These are phyloP conservation scores for Diadumene lineata DNA, from an alignment of 92 coral and sea anemone genomes.

Conservation along the genomic window DNA sequence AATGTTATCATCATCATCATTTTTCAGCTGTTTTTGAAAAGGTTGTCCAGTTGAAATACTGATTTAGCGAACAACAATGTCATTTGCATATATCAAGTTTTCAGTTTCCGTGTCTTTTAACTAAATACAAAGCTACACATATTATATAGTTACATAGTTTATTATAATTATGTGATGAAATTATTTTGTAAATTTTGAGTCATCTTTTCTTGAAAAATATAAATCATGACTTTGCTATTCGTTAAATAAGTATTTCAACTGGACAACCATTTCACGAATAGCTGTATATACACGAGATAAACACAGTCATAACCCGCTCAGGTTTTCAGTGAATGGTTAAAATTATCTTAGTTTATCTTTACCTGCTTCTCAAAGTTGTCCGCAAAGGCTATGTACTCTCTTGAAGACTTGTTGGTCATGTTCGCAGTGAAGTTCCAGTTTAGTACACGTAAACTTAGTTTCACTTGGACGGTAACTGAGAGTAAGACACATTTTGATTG, in stretches of 20 bases:
- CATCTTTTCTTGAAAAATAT: too few species aligned
- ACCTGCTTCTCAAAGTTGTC: conserved; percentile 50
- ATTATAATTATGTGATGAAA: too few species aligned
- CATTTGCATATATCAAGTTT: too few species aligned
- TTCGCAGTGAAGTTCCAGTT: conserved; percentile 47
- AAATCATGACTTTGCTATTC: too few species aligned
- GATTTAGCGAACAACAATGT: too few species aligned
- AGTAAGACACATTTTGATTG: neutral
- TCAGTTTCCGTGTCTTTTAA: too few species aligned
- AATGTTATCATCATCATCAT: too few species aligned
- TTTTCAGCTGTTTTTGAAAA: neutral
- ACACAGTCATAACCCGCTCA: neutral
- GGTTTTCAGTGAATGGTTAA: neutral
- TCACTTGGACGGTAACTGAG: conserved; percentile 48
- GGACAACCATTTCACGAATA: neutral
- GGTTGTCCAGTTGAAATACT: neutral
- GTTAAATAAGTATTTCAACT: too few species aligned
- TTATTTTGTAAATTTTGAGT: too few species aligned
- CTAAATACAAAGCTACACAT: too few species aligned
- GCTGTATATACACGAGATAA: conserved; percentile 1
- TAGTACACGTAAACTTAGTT: conserved; percentile 39
- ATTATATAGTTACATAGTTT: too few species aligned
- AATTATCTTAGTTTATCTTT: neutral
- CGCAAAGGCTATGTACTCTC: conserved; percentile 29
- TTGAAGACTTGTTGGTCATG: conserved; percentile 50